These are phyloP conservation scores for Seriola aureovittata DNA, from an alignment of 2,113 vertebrate species.

Conservation along the genomic window DNA sequence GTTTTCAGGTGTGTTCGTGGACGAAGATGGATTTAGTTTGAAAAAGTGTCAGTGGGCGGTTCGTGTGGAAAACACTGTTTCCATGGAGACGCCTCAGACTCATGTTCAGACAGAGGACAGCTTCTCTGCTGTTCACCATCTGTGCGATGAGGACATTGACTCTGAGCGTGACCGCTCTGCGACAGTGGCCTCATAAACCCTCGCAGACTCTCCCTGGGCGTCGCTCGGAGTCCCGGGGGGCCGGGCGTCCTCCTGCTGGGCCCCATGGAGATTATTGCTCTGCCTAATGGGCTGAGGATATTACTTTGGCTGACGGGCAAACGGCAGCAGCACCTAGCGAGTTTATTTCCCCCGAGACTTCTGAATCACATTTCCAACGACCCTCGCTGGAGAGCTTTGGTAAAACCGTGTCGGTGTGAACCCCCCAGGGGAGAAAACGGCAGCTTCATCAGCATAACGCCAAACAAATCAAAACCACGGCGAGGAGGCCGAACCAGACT, in stretches of 20 bases:
- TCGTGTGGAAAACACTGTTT: no score
- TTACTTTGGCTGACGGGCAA: conserved; percentile 31
- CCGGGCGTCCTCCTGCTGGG: neutral
- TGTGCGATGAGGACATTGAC: conserved; percentile 17
- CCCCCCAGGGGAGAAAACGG: neutral
- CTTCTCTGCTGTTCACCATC: neutral
- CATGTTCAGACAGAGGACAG: neutral
- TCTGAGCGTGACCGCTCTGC: neutral
- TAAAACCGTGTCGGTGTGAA: conserved; percentile 19
- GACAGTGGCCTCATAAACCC: conserved; percentile 33
- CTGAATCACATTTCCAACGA: conserved; percentile 49
- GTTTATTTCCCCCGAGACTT: conserved; percentile 55
- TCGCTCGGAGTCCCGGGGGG: neutral
- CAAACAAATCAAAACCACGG: neutral
- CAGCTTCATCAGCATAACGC: conserved; percentile 27
- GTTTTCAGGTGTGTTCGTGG: no score
- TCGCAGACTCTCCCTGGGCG: neutral
- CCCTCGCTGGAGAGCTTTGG: conserved; percentile 27
- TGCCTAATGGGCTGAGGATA: conserved; percentile 30
- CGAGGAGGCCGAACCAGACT: neutral
- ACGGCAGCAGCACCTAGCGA: conserved; percentile 8
- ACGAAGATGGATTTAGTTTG: no score
- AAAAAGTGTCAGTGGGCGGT: no score
- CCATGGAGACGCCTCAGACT: no score
- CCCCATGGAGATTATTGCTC: conserved; percentile 32